These are phyloP conservation scores for Australoheros scitulus DNA, from an alignment of 2,113 vertebrate species.

Conservation along the genomic window DNA sequence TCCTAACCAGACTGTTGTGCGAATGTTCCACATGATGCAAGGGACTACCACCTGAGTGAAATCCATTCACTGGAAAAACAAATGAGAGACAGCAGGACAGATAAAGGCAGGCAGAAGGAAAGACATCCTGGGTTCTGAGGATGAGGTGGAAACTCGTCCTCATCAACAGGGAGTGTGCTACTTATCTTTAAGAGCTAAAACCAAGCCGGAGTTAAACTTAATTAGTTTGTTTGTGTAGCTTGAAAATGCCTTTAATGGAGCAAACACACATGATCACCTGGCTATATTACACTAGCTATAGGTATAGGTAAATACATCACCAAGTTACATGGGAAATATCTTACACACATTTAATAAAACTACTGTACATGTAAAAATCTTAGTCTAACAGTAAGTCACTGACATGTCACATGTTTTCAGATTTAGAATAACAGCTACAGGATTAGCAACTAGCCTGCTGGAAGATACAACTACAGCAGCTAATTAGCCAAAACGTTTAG, in stretches of 20 bases:
- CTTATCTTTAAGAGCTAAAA: not conserved
- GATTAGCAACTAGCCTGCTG: not conserved
- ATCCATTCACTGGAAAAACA: constrained; percentile 90
- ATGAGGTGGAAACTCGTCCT: not conserved
- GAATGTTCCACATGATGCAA: constrained; percentile 84
- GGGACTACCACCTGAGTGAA: constrained; percentile 87
- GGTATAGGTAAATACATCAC: accelerated
- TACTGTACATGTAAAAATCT: not conserved
- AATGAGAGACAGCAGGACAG: not conserved
- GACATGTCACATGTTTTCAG: not conserved
- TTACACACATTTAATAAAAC: not conserved
- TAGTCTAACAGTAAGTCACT: not conserved
- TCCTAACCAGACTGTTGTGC: constrained; percentile 83
- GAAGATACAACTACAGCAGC: not conserved
- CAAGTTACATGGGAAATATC: not conserved
- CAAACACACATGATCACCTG: not conserved
- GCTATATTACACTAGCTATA: not conserved
- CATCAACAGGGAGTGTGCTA: not conserved
- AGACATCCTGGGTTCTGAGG: not conserved
- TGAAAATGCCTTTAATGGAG: not conserved
- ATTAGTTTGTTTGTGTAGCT: not conserved
- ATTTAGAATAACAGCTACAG: not conserved
- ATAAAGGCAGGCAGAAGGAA: not conserved
- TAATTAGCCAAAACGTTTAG: not conserved
- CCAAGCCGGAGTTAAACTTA: not conserved